phyloP scores from a whole-genome alignment of 2,113 vertebrate genomes.

The Gavia stellata region DNA sequence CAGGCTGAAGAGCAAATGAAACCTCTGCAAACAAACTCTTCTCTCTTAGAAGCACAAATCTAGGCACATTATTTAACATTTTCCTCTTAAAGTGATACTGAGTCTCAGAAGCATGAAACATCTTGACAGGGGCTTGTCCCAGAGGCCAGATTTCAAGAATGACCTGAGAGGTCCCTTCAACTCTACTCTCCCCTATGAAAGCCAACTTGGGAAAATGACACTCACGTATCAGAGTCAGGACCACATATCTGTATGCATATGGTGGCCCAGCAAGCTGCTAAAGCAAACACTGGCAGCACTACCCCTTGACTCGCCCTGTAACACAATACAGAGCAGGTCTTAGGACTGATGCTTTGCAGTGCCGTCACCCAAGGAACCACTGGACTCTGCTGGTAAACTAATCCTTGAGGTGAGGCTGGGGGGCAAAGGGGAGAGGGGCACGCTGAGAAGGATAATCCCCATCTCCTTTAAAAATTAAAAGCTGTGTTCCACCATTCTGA shows the following conservation, averaged over 20 bases:
- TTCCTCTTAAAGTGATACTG: not conserved
- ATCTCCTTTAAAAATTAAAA: not conserved
- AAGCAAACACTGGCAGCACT: not conserved
- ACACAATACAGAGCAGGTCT: not conserved
- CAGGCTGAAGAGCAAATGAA: not conserved
- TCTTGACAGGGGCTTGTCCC: not conserved
- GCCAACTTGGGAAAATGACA: not conserved
- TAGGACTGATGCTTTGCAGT: not conserved
- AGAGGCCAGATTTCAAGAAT: not conserved
- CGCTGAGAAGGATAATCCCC: not conserved
- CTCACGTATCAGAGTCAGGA: not conserved
- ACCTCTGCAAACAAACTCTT: not conserved
- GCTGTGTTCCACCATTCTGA: rapidly evolving
- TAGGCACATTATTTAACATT: not conserved
- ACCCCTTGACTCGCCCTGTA: not conserved
- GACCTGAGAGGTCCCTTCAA: not conserved
- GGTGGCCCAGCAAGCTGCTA: not conserved
- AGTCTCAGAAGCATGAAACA: not conserved
- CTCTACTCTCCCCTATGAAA: not conserved
- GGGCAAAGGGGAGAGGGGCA: not conserved
- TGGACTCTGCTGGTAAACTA: not conserved
- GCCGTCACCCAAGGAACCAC: not conserved
- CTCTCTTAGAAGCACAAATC: not conserved
- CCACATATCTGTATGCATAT: not conserved
- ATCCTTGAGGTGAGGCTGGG: not conserved